Conservation (phyloP, 2,888 invertebrate genomes). For the Microchrysa polita region DNA sequence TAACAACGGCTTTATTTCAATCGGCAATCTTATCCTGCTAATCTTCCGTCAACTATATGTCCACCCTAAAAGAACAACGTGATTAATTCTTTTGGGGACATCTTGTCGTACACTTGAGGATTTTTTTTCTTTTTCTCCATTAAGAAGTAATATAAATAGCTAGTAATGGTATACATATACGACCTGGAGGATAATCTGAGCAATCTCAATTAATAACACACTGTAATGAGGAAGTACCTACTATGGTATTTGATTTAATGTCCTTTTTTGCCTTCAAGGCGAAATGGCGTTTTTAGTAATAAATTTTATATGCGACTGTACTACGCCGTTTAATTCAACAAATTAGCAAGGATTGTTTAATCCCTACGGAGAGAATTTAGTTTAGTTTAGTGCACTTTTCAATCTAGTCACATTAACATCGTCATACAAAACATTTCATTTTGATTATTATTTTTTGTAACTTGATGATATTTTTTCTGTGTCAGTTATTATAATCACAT, state of each 20-base stretch:
- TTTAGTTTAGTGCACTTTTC: too few species aligned
- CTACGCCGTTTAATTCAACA: too few species aligned
- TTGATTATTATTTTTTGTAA: too few species aligned
- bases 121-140: not conserved
- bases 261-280: too few species aligned
- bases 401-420: too few species aligned
- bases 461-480: too few species aligned
- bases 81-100: not conserved
- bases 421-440: too few species aligned
- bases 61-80: not conserved
- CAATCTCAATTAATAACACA: constrained; percentile 27
- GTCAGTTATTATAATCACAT: too few species aligned
- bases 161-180: not conserved
- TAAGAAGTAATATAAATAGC: not conserved
- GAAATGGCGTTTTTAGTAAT: too few species aligned
- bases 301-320: too few species aligned
- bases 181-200: constrained; percentile 7
- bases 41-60: not conserved
- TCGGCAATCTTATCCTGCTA: not conserved
- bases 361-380: too few species aligned
- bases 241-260: not conserved
- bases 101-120: not conserved
- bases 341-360: too few species aligned
- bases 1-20: not conserved
- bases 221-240: constrained; percentile 12